A percentile compares a stretch with the other conserved stretches of the same genome.
Evolutionary conservation across 2,797 vertebrate genomes (phyloP).

Genomic region (Syndactyla subalaris): DNA sequence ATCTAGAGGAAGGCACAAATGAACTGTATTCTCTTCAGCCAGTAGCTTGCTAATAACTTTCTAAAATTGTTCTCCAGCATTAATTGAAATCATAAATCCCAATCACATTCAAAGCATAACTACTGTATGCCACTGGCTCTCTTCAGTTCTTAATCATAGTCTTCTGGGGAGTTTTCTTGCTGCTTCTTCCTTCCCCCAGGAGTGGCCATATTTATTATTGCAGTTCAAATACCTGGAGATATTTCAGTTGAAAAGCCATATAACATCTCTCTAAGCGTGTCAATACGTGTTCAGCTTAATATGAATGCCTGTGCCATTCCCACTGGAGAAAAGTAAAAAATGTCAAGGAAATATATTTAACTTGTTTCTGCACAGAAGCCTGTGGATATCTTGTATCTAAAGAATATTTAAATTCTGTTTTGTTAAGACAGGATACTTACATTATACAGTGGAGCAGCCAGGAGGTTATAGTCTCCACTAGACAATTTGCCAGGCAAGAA

Average conservation of each 20-base stretch:
- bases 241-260: slow-evolving; percentile 56
- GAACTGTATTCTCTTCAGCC: slow-evolving; percentile 37
- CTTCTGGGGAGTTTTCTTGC: slow-evolving; percentile 65
- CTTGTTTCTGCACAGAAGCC: slow-evolving; percentile 48
- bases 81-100: slow-evolving; percentile 79
- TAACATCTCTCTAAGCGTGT: slow-evolving; percentile 56
- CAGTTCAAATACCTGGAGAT: slow-evolving; percentile 59
- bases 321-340: slow-evolving; percentile 58
- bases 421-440: slow-evolving; percentile 70
- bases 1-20: slow-evolving; percentile 54
- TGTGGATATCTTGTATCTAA: slow-evolving; percentile 57
- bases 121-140: slow-evolving; percentile 49
- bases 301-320: slow-evolving; percentile 35
- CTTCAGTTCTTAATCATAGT: slow-evolving; percentile 61
- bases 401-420: slow-evolving; percentile 76
- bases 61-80: slow-evolving; percentile 64
- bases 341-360: slow-evolving; percentile 49
- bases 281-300: slow-evolving; percentile 51
- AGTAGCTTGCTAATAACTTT: slow-evolving; percentile 67
- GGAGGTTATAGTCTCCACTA: slow-evolving; percentile 72
- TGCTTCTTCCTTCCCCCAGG: slow-evolving; percentile 31
- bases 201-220: slow-evolving; percentile 65
- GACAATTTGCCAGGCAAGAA: slow-evolving; percentile 79
- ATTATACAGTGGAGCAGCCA: slow-evolving; percentile 67
- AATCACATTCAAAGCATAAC: slow-evolving; percentile 64